Conservation (phyloP, 2,797 vertebrate genomes). For the Eupleurogrammus muticus region DNA sequence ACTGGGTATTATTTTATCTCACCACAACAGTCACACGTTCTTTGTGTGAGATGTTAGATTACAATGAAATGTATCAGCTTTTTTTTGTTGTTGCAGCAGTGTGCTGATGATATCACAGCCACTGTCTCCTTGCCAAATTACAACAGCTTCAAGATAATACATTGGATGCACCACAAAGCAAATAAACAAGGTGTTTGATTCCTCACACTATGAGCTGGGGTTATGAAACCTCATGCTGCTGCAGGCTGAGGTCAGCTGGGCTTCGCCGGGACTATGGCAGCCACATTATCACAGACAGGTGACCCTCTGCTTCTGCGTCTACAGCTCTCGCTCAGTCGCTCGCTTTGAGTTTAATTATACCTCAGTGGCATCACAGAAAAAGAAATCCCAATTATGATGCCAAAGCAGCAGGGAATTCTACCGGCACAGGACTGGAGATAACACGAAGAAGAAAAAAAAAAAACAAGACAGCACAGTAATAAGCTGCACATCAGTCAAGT, state of each 20-base stretch:
- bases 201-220: conserved; percentile 28
- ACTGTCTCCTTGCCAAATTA: conserved; percentile 27
- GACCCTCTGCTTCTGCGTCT: conserved; percentile 26
- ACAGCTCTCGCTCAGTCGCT: conserved; percentile 6
- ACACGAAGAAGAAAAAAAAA: no score
- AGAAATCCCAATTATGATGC: conserved; percentile 11
- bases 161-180: conserved; percentile 18
- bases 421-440: not conserved
- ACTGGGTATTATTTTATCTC: conserved; percentile 2
- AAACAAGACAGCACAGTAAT: conserved; percentile 2
- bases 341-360: conserved; percentile 19
- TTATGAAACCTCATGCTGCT: conserved; percentile 50
- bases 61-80: not conserved
- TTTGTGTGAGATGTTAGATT: not conserved
- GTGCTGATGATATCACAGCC: conserved; percentile 22
- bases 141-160: conserved; percentile 22
- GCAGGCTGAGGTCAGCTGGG: conserved; percentile 45
- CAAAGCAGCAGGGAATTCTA: conserved; percentile 13
- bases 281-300: conserved; percentile 46
- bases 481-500: not conserved
- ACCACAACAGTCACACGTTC: not conserved
- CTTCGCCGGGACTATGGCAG: conserved; percentile 37
- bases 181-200: conserved; percentile 47
- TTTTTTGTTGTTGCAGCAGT: not conserved
- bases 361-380: conserved; percentile 13